Percentiles rank a stretch among this genome's conserved stretches.
Evolutionary conservation across 2,113 vertebrate species (phyloP).

Genomic region (Arvicanthis niloticus): DNA sequence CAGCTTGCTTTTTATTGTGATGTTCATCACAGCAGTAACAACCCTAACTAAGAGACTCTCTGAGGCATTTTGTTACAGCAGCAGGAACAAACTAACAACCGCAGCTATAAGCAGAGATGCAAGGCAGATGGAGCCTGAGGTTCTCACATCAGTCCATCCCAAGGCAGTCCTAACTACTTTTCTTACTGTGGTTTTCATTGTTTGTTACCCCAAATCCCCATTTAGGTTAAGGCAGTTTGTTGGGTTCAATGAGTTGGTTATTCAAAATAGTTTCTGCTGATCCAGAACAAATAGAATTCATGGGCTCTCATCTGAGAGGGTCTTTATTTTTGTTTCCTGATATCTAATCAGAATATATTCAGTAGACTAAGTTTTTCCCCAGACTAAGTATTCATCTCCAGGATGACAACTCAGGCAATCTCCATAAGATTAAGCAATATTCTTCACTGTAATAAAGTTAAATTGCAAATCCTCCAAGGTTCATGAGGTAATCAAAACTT

Average conservation of each 20-base stretch:
- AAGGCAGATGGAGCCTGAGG: not conserved
- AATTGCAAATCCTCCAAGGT: not conserved
- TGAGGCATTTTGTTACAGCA: not conserved
- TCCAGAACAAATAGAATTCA: not conserved
- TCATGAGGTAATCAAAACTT: not conserved
- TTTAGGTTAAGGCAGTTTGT: not conserved
- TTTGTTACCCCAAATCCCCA: not conserved
- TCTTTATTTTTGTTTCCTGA: not conserved
- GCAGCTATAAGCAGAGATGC: not conserved
- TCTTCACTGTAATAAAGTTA: not conserved
- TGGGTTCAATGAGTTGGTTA: not conserved
- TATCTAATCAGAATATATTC: not conserved
- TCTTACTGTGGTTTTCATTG: not conserved
- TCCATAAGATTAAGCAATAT: not conserved
- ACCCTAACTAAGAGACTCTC: not conserved
- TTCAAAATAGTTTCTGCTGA: not conserved
- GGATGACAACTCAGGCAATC: not conserved
- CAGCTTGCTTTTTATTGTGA: not conserved
- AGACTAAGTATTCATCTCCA: constrained; percentile 7
- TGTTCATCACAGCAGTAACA: not conserved
- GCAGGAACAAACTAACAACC: not conserved
- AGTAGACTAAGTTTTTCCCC: not conserved
- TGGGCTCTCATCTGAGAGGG: not conserved
- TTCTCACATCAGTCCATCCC: not conserved
- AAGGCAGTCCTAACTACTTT: not conserved